Evolutionary conservation across 2,888 invertebrate genomes (phyloP).

Genomic region (Pachymerium ferrugineum): DNA sequence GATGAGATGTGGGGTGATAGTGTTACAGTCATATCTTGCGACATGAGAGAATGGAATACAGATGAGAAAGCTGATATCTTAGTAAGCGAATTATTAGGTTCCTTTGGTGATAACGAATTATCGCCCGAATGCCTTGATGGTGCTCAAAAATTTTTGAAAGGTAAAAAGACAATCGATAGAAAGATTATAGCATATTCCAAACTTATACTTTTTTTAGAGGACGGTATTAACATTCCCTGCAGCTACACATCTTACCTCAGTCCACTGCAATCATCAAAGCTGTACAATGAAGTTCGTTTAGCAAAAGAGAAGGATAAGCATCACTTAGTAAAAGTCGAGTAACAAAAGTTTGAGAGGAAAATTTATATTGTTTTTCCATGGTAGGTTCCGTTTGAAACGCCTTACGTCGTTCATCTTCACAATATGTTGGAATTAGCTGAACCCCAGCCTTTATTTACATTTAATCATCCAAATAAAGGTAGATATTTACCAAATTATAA

Average conservation of each 20-base stretch:
- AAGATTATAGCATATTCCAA: no score
- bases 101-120: slow-evolving; percentile 97
- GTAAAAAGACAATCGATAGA: no score
- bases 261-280: slow-evolving; percentile 84
- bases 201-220: no score
- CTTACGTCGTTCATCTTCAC: slow-evolving; percentile 88
- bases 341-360: neutral
- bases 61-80: slow-evolving; percentile 88
- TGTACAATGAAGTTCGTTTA: slow-evolving; percentile 67
- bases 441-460: slow-evolving; percentile 73
- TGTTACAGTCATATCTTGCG: slow-evolving; percentile 72
- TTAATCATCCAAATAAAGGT: slow-evolving; percentile 81
- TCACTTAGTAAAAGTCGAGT: slow-evolving; percentile 32
- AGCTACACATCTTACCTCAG: slow-evolving; percentile 84
- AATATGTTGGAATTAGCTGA: slow-evolving; percentile 73
- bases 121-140: slow-evolving; percentile 97
- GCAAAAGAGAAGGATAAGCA: slow-evolving; percentile 38
- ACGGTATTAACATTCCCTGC: slow-evolving; percentile 85
- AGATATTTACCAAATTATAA: slow-evolving; percentile 35
- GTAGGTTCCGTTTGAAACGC: slow-evolving; percentile 63
- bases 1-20: slow-evolving; percentile 67
- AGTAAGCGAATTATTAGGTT: slow-evolving; percentile 91
- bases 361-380: slow-evolving; percentile 29
- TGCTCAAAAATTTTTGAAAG: slow-evolving; percentile 75
- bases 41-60: slow-evolving; percentile 77